Base-by-base conservation (phyloP, 2,888 invertebrate genomes). In the Sesia bembeciformis region DNA sequence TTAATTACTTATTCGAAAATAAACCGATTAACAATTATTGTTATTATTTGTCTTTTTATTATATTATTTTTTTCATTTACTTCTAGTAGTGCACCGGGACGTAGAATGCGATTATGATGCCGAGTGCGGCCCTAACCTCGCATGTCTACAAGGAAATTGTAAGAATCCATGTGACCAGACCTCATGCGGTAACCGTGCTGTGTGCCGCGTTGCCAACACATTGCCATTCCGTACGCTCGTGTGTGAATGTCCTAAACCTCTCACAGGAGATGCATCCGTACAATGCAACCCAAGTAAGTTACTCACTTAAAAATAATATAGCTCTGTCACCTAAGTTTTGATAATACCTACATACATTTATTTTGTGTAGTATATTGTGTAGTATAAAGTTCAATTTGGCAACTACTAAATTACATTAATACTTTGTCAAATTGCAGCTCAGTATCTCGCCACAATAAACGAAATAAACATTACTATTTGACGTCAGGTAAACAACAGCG, bases 161-260 rank as follows among this genome's bases (percentile, higher is more conserved):
- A 93, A 92, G 68, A 95, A 96, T 74, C 96, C 97, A 0, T 97
- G 97, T 74, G 74, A 84, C 4, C 92, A 93, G 57, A 94, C 94
- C 1, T 96, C 97, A 0, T 97, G 96, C 70, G 96, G 96, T 8
- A 74, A 87, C 43, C 93, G 94, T 72, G 96, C 97, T 0, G 91
- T 94, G 62, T 97, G 97, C 74, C 92, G 93, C 5, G 97, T 97
- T 5, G 93, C 96, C 39, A 95, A 97, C 70, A 96, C 96, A 0
- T 82, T 97, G 60, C 97, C 97, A 4, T 91, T 96, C 82, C 92
- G 97, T 64, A 96, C 96, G 4, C 95, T 97, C 92, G 93, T 95
- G 57, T 97, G 97, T 76, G 93, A 95, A 71, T 97, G 97, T 74
- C 91, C 94, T 59, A 93, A 93, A 57, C 96, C 96, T 59, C 94